Conservation (phyloP, 2,113 vertebrate species). For the Melanerpes formicivorus region DNA sequence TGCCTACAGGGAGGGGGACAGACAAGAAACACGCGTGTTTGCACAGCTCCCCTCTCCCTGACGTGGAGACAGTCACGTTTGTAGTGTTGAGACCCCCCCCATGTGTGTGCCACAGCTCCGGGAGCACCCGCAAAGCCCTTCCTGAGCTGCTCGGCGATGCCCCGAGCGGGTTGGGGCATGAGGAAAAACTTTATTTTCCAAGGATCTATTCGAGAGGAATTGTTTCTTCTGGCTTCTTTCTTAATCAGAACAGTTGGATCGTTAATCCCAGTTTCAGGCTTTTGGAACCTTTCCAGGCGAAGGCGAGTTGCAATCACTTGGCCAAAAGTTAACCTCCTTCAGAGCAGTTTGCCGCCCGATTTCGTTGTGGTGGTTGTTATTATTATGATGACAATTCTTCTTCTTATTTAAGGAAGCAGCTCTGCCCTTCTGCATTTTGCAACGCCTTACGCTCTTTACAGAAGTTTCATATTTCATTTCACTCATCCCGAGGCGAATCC, state of each 20-base stretch:
- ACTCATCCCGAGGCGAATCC: background rate
- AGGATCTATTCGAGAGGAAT: background rate
- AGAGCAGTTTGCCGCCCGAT: background rate
- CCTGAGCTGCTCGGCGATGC: background rate
- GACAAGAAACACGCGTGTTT: background rate
- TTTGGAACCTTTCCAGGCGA: conserved; percentile 50
- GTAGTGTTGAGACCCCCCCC: background rate
- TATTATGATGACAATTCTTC: background rate
- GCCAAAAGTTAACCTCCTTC: conserved; percentile 18
- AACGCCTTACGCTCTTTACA: background rate
- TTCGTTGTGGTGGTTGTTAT: background rate
- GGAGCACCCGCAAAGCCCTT: background rate
- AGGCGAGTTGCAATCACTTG: background rate
- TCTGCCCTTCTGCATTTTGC: background rate
- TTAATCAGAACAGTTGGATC: conserved; percentile 35
- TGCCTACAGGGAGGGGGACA: too few species aligned
- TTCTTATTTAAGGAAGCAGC: background rate
- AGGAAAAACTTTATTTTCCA: background rate
- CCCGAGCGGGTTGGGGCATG: too few species aligned
- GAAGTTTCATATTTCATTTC: background rate
- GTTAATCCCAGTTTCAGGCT: conserved; percentile 42
- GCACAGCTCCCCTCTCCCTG: background rate
- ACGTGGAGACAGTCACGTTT: rapidly evolving
- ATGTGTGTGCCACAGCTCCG: background rate
- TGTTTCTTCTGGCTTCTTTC: conserved; percentile 45